phyloP scores from a whole-genome alignment of 2,113 vertebrate species.

The Laticauda laticaudata region DNA sequence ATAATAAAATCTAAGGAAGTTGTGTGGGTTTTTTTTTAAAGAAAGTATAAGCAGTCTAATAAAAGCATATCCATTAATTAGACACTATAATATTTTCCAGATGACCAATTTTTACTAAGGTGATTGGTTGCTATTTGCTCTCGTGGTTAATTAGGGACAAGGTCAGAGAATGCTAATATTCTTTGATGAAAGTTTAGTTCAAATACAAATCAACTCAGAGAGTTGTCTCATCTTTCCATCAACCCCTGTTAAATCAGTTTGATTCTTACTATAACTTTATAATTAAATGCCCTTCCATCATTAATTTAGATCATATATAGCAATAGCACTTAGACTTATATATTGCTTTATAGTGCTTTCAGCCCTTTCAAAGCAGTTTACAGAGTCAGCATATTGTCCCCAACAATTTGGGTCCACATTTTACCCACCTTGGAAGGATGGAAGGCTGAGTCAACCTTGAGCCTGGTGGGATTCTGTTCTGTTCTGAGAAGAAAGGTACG shows the following conservation, averaged over 20 bases:
- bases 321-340: too few species aligned
- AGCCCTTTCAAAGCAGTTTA: too few species aligned
- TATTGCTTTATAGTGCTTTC: too few species aligned
- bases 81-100: constrained; percentile 35
- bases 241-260: neutral
- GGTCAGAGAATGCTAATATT: neutral
- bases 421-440: too few species aligned
- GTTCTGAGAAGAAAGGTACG: too few species aligned
- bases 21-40: neutral
- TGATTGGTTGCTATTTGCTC: neutral
- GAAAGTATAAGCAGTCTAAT: constrained; percentile 18
- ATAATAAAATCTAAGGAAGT: constrained; percentile 13
- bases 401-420: too few species aligned
- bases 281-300: neutral
- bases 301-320: neutral
- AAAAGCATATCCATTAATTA: constrained; percentile 44
- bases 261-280: neutral
- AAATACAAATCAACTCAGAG: neutral
- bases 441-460: too few species aligned
- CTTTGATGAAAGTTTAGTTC: neutral
- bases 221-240: neutral
- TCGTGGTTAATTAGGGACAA: neutral
- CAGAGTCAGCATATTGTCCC: too few species aligned
- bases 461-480: too few species aligned
- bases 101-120: constrained; percentile 6